A percentile compares a stretch with the other conserved stretches of the same genome.
Conservation (phyloP, 2,888 invertebrate genomes). For the Anagyrus pseudococci region DNA sequence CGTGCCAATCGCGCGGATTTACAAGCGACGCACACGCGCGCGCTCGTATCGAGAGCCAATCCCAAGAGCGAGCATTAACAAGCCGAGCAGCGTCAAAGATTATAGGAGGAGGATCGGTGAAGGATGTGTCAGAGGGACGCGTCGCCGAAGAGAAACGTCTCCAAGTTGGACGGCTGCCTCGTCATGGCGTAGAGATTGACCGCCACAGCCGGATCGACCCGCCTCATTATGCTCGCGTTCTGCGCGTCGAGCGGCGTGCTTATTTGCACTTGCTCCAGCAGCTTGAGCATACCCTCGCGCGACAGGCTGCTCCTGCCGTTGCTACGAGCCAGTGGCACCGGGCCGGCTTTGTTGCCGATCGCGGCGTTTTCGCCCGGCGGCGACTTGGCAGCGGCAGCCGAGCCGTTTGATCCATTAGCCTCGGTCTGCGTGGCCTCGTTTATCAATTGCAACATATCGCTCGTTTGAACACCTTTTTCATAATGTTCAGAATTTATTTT, state of each 20-base stretch:
- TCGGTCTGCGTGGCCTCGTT: constrained; percentile 33
- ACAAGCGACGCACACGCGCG: too few relatives aligned
- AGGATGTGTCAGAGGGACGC: constrained; percentile 48
- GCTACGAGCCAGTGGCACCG: too few relatives aligned
- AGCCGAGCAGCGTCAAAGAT: too few relatives aligned
- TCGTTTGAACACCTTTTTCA: constrained; percentile 24
- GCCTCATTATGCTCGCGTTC: constrained; percentile 41
- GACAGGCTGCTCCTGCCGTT: constrained; percentile 41
- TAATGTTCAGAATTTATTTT: not conserved
- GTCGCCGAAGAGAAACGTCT: constrained; percentile 57
- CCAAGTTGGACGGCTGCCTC: constrained; percentile 57
- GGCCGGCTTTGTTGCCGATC: constrained; percentile 5
- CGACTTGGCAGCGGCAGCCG: not conserved
- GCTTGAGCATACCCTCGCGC: constrained; percentile 54
- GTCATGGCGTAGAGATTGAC: constrained; percentile 31
- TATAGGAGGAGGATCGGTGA: not conserved
- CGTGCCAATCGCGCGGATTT: too few relatives aligned
- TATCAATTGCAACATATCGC: not conserved
- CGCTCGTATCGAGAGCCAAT: too few relatives aligned
- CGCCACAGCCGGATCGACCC: not conserved
- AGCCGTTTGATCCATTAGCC: not conserved
- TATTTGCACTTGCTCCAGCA: constrained; percentile 57
- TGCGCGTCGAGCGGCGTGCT: constrained; percentile 47
- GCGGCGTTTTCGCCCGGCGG: not conserved
- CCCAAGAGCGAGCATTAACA: too few relatives aligned